Percentiles rank a stretch among this genome's conserved stretches.
phyloP scores from a whole-genome alignment of 2,113 vertebrate species.

The Tenebrosternarchus preto region DNA sequence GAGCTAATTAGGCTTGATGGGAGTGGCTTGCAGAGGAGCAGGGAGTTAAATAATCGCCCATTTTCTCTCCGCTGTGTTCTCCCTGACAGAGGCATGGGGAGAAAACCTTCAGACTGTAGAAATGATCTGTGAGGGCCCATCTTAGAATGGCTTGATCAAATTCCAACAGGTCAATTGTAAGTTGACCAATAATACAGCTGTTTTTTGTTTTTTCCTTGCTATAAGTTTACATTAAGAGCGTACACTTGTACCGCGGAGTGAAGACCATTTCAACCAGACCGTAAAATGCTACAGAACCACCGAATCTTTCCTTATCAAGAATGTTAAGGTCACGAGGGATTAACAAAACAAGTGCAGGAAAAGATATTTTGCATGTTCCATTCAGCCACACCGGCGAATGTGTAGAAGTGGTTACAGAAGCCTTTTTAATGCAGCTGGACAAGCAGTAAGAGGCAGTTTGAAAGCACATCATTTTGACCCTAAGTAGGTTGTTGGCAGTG shows the following conservation, averaged over 20 bases:
- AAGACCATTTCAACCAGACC: neutral
- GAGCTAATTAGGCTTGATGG: neutral
- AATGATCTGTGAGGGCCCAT: neutral
- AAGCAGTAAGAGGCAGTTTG: neutral
- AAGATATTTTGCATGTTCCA: too few species aligned
- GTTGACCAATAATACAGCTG: neutral
- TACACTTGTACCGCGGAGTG: neutral
- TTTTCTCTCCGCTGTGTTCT: neutral
- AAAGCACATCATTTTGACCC: slow-evolving; percentile 3
- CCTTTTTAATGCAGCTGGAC: too few species aligned
- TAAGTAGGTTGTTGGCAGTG: slow-evolving; percentile 1
- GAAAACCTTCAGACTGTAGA: slow-evolving; percentile 6
- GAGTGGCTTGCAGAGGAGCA: slow-evolving; percentile 13
- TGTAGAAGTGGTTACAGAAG: neutral
- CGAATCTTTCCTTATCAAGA: too few species aligned
- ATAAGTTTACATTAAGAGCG: neutral
- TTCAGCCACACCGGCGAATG: neutral
- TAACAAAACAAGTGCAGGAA: too few species aligned
- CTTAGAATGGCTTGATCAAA: slow-evolving; percentile 1
- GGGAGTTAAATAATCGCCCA: slow-evolving; percentile 27
- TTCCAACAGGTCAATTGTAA: neutral
- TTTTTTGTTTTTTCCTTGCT: neutral
- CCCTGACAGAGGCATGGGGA: neutral
- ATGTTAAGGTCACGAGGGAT: too few species aligned
- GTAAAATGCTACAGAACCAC: too few species aligned